A percentile compares a stretch with the other conserved stretches of the same genome.
Evolutionary conservation across 2,888 invertebrate species (phyloP).

Genomic region (Pachymerium ferrugineum): DNA sequence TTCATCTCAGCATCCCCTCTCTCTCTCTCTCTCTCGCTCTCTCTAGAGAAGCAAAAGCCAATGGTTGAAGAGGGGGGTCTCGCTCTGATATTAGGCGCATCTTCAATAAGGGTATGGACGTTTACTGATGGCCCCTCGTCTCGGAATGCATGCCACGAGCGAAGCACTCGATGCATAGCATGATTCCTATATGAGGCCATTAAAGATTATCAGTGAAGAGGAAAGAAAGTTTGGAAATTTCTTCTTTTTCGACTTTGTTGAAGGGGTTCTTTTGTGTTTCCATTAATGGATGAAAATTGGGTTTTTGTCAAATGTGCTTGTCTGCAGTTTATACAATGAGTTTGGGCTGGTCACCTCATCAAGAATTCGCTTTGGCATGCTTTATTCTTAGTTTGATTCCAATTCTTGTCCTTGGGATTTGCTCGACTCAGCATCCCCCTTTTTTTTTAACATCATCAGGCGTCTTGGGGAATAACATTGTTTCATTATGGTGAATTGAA

Average conservation of each 20-base stretch:
- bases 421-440: not conserved
- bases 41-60: not conserved
- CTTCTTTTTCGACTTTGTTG: no score
- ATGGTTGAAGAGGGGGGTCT: not conserved
- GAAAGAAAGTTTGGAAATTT: not conserved
- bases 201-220: constrained; percentile 9
- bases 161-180: constrained; percentile 16
- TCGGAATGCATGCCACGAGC: not conserved
- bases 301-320: not conserved
- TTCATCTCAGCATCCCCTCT: not conserved
- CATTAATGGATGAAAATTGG: not conserved
- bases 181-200: constrained; percentile 11
- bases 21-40: no score
- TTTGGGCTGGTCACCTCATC: not conserved
- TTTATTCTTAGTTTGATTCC: not conserved
- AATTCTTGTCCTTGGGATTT: constrained; percentile 8
- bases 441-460: constrained; percentile 13
- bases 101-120: constrained; percentile 15
- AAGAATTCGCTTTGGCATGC: constrained; percentile 8
- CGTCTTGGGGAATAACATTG: not conserved
- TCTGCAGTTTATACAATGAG: constrained; percentile 2
- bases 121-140: constrained; percentile 1
- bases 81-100: not conserved
- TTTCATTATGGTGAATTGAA: not conserved
- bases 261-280: no score